Evolutionary conservation across 2,113 vertebrate genomes (phyloP).

Genomic region (Pipa parva): DNA sequence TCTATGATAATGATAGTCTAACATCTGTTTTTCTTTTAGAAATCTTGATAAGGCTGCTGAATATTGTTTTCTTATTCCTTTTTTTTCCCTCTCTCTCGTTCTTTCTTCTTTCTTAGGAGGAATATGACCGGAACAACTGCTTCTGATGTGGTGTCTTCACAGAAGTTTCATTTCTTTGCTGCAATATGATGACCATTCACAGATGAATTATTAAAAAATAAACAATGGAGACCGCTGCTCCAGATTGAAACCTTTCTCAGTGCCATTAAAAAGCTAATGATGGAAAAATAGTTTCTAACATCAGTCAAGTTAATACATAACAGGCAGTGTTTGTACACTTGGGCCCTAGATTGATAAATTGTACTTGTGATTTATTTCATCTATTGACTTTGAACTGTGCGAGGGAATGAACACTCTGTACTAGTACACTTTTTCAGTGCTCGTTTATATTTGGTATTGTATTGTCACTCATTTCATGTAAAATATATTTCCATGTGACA

Average conservation of each 20-base stretch:
- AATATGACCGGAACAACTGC: slow-evolving; percentile 32
- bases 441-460: slow-evolving; percentile 2
- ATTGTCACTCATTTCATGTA: not conserved
- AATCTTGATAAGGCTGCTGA: slow-evolving; percentile 37
- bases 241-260: slow-evolving; percentile 12
- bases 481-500: too few relatives aligned
- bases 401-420: not conserved
- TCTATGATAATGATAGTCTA: slow-evolving; percentile 40
- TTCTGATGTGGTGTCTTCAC: slow-evolving; percentile 30
- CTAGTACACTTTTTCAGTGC: slow-evolving; percentile 2
- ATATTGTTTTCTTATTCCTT: slow-evolving; percentile 28
- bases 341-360: slow-evolving; percentile 8
- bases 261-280: slow-evolving; percentile 31
- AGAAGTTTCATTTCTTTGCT: slow-evolving; percentile 16
- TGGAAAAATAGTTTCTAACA: slow-evolving; percentile 27
- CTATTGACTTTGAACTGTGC: slow-evolving; percentile 12
- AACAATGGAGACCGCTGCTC: slow-evolving; percentile 13
- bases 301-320: slow-evolving; percentile 19
- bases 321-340: slow-evolving; percentile 18
- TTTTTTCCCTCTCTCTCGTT: not conserved
- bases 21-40: slow-evolving; percentile 40
- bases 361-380: slow-evolving; percentile 18
- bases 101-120: slow-evolving; percentile 8
- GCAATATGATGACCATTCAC: slow-evolving; percentile 24
- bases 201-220: slow-evolving; percentile 28